Evolutionary conservation across 2,113 vertebrate species (phyloP).

Genomic region (Petrocephalus zakoni): DNA sequence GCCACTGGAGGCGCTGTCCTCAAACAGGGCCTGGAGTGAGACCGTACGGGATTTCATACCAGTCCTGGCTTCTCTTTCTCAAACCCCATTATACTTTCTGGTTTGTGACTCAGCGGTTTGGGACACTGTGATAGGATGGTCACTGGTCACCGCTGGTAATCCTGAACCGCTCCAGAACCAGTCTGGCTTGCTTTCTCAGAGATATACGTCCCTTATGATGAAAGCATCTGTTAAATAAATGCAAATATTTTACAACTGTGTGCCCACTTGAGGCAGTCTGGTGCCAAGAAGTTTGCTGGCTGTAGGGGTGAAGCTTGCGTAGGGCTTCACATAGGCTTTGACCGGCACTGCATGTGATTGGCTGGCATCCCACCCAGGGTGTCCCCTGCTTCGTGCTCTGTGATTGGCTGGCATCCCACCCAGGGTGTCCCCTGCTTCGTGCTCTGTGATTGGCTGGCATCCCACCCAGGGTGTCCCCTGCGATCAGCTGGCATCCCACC

Average conservation of each 20-base stretch:
- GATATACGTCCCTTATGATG: not conserved
- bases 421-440: not conserved
- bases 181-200: not conserved
- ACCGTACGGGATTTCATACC: not conserved
- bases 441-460: not conserved
- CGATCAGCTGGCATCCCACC: not conserved
- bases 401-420: too few relatives aligned
- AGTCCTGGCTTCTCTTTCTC: not conserved
- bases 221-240: not conserved
- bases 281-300: too few relatives aligned
- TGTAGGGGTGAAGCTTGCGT: too few relatives aligned
- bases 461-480: not conserved
- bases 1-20: not conserved
- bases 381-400: too few relatives aligned
- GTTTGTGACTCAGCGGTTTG: not conserved
- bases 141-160: not conserved
- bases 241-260: not conserved
- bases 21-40: not conserved
- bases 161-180: not conserved
- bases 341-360: not conserved
- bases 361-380: too few relatives aligned
- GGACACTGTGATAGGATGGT: too few relatives aligned
- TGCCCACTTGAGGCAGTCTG: not conserved
- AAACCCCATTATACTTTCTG: not conserved
- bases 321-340: not conserved